A percentile compares a stretch with the other conserved stretches of the same genome.
phyloP scores from a whole-genome alignment of 2,113 vertebrate genomes.

The Pseudopodoces humilis region DNA sequence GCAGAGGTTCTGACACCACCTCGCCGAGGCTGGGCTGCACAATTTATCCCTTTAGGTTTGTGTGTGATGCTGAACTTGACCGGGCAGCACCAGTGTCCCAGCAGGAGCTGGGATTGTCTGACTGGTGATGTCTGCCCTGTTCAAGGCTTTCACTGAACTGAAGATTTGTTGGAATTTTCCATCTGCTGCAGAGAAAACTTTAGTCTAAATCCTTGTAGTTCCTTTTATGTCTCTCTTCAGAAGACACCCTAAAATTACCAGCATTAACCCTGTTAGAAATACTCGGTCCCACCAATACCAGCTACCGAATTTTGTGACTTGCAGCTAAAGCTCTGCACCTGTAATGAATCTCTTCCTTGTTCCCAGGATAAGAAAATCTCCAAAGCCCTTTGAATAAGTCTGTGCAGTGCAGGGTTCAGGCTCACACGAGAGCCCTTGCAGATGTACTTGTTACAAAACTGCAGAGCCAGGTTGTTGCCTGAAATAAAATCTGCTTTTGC shows the following conservation, averaged over 20 bases:
- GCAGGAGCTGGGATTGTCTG: background rate
- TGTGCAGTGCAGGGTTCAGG: background rate
- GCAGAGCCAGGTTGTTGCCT: background rate
- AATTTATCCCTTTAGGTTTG: background rate
- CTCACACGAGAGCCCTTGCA: background rate
- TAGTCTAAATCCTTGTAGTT: background rate
- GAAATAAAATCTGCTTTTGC: background rate
- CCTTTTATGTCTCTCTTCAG: background rate
- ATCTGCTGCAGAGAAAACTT: background rate
- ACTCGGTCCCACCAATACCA: background rate
- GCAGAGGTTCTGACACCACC: background rate
- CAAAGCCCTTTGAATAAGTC: background rate
- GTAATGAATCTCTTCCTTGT: background rate
- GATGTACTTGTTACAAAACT: background rate
- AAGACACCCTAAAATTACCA: background rate
- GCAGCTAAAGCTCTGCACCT: background rate
- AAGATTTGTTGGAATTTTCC: background rate
- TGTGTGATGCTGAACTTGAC: background rate
- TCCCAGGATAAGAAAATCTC: slow-evolving; percentile 10
- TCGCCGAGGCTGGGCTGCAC: background rate
- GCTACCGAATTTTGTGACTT: background rate
- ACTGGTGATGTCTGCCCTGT: background rate
- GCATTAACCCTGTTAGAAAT: background rate
- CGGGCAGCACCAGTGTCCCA: background rate
- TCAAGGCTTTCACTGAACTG: background rate